These are phyloP conservation scores for Oxyteleia sp. DNA, from an alignment of 2,888 invertebrate species.

Conservation along the genomic window DNA sequence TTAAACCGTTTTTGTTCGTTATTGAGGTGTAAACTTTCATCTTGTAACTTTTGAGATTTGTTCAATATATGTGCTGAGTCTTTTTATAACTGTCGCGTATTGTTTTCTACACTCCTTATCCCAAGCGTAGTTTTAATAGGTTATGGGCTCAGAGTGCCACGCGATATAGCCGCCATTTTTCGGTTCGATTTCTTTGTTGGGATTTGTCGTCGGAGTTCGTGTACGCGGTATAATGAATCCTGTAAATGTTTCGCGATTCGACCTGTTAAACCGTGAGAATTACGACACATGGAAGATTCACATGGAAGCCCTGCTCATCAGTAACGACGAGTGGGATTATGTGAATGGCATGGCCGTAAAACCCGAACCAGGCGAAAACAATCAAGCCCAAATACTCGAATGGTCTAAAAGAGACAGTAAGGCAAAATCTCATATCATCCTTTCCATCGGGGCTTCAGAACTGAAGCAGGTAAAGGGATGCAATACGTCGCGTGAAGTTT, in stretches of 20 bases:
- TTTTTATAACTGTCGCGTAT: too few relatives aligned
- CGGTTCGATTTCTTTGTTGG: too few relatives aligned
- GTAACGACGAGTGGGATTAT: conserved; percentile 19
- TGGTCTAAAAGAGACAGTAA: conserved; percentile 12
- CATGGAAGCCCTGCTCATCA: conserved; percentile 22
- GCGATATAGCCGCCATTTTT: too few relatives aligned
- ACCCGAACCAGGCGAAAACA: not conserved
- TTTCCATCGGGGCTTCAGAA: not conserved
- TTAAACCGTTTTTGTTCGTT: too few relatives aligned
- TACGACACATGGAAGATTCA: conserved; percentile 31
- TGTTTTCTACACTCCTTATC: too few relatives aligned
- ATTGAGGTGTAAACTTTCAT: too few relatives aligned
- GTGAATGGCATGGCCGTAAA: not conserved
- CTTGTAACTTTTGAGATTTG: too few relatives aligned
- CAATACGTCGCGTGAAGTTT: conserved; percentile 6
- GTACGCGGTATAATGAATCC: conserved; percentile 1
- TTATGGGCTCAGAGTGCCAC: too few relatives aligned
- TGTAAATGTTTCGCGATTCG: conserved; percentile 5
- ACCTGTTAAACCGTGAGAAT: conserved; percentile 13
- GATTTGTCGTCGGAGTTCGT: too few relatives aligned
- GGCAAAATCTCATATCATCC: not conserved
- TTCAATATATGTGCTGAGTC: too few relatives aligned
- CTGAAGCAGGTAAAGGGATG: conserved; percentile 25
- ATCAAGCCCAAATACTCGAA: not conserved
- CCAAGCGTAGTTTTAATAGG: too few relatives aligned